Conservation (phyloP, 2,113 vertebrate species). For the Dipodomys merriami region DNA sequence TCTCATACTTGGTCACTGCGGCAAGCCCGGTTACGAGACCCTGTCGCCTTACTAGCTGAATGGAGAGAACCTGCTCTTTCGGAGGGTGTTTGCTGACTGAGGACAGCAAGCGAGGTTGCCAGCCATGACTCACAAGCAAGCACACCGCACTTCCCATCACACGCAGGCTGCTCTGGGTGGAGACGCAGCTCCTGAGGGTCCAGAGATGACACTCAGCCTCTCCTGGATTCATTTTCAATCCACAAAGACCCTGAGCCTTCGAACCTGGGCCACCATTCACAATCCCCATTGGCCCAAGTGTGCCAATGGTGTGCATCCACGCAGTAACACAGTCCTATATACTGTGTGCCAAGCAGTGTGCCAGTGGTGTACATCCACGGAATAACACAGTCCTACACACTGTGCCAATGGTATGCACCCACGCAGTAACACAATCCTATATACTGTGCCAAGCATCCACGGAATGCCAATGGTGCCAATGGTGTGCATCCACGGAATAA, state of each 20-base stretch:
- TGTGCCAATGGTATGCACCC: too few species aligned
- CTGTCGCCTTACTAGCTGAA: constrained; percentile 27
- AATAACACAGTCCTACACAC: too few species aligned
- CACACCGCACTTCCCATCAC: too few species aligned
- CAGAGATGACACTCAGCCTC: not conserved
- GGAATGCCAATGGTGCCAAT: too few species aligned
- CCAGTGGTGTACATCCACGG: too few species aligned
- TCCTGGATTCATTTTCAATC: not conserved
- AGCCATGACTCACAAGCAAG: not conserved
- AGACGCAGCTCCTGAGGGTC: constrained; percentile 3
- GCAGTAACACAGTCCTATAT: too few species aligned
- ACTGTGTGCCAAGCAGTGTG: too few species aligned
- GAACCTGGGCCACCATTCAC: not conserved
- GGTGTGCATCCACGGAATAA: too few species aligned
- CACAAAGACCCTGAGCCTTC: constrained; percentile 9
- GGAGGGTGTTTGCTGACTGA: not conserved
- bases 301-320: too few species aligned
- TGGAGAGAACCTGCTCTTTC: not conserved
- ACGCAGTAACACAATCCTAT: too few species aligned
- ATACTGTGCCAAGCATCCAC: too few species aligned
- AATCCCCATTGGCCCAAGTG: too few species aligned
- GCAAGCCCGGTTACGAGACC: not conserved
- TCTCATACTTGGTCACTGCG: not conserved
- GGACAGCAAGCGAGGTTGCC: not conserved
- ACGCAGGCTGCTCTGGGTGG: not conserved